Evolutionary conservation across 2,888 invertebrate species (phyloP), one percentile per base, ranked within the genome.

Genomic region (Noctuana brunneofusca): DNA sequence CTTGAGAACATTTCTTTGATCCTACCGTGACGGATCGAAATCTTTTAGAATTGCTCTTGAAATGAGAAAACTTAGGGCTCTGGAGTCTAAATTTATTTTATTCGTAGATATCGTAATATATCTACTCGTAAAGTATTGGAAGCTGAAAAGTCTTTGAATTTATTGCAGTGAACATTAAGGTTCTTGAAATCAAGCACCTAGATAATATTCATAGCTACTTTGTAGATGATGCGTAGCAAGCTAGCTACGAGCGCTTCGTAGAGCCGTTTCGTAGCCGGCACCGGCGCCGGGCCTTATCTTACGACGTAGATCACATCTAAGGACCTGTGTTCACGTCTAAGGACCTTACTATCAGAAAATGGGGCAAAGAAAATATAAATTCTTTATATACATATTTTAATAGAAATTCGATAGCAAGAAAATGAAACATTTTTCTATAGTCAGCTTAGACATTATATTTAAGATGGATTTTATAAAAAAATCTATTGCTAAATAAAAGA

Each of bases 141-240:
- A 14, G 14, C 14, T 14, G 14, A 38, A 38, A 38, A 38, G 38
- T 2, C 6, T 38, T 14, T 38, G 14, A 14, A 38, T 38, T 38
- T 38, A 38, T 38, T 14, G 14, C 6, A 38, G n/a, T 5, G 14
- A 14, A 14, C 38, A 38, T 38, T n/a, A 38, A 41, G 6, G 38
- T 41, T 41, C 16, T 43, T 35, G n/a, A 54, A 38, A 8, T 38
- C 9, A 38, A 18, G 8, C 12, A 38, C 22, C 14, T 22, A 38
- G 22, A 48, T n/a, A 48, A 48, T 22, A 4, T 22, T 22, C 48
- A 2, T 9, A 43, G 9, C 0, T 18, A n/a, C 22, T 22, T 22
- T n/a, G 48, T 48, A 48, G 48, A 48, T 3, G 6, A 16, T 48
- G 22, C 22, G 48, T 48, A 48, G 48, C n/a, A 22, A 22, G n/a